A percentile compares a stretch with the other conserved stretches of the same genome.
These are phyloP conservation scores for Trissonchulus sp. DNA, from an alignment of 2,888 invertebrate species.

Conservation along the genomic window DNA sequence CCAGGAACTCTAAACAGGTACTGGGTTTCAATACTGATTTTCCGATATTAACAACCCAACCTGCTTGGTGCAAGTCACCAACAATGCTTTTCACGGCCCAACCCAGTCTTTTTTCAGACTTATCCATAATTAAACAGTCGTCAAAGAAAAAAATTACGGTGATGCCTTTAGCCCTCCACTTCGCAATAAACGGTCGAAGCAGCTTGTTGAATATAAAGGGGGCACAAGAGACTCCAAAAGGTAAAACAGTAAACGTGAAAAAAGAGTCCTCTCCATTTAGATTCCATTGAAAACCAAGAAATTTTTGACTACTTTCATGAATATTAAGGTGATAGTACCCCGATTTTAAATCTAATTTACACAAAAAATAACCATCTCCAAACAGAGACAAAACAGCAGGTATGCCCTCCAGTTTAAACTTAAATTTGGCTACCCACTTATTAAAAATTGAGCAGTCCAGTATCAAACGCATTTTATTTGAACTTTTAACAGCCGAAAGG, in stretches of 20 bases:
- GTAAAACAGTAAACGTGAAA: constrained; percentile 10
- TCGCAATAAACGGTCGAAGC: neutral
- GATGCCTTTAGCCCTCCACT: neutral
- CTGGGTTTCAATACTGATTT: neutral
- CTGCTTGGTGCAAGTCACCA: neutral
- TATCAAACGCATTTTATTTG: neutral
- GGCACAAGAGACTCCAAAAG: constrained; percentile 2
- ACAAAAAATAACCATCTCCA: too few species aligned
- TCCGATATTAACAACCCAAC: neutral
- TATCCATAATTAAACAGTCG: neutral
- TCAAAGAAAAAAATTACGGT: neutral
- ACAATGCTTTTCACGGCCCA: neutral
- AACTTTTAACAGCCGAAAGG: neutral
- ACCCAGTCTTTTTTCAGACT: neutral
- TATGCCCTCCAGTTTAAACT: neutral
- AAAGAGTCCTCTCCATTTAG: neutral
- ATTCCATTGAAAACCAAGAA: neutral
- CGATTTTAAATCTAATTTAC: constrained; percentile 5
- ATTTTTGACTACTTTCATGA: neutral
- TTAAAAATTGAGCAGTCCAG: constrained; percentile 5
- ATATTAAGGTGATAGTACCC: constrained; percentile 1
- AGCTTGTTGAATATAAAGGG: neutral
- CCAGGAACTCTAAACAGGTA: neutral
- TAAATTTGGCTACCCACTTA: neutral
- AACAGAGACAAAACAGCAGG: neutral